Conservation (phyloP, 2,888 invertebrate species). For the Priocnemis perturbator region DNA sequence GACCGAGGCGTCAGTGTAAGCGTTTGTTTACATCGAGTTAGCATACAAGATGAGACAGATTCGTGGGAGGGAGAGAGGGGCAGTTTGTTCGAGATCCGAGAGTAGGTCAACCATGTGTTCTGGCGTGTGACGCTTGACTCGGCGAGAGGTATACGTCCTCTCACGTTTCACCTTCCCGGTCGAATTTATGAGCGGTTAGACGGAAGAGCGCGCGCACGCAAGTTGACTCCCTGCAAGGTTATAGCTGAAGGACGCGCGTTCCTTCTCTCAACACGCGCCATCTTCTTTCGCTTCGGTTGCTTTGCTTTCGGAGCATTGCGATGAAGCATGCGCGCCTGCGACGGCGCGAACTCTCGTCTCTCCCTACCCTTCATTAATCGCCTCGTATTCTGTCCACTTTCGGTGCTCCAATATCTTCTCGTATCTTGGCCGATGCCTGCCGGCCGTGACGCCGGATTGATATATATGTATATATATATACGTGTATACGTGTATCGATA, state of each 20-base stretch:
- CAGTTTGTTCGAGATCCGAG: not conserved
- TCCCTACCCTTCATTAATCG: no score
- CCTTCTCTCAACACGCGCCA: not conserved
- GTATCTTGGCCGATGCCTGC: no score
- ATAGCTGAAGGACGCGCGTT: not conserved
- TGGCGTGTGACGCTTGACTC: not conserved
- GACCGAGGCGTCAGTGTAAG: no score
- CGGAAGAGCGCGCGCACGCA: conserved; percentile 1
- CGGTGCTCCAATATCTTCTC: no score
- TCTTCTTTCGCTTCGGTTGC: not conserved
- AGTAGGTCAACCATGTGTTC: conserved; percentile 42
- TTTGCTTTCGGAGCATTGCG: no score
- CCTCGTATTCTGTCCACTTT: no score
- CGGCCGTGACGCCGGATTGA: no score
- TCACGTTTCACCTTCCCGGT: conserved; percentile 7
- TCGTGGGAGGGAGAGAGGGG: conserved; percentile 22
- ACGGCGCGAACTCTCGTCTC: no score
- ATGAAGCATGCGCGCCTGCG: no score
- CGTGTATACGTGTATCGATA: no score
- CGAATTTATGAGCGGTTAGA: conserved; percentile 1
- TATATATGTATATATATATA: no score
- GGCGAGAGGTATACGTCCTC: not conserved
- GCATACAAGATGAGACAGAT: conserved; percentile 46
- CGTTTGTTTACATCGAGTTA: conserved; percentile 55
- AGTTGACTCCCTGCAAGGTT: conserved; percentile 5